phyloP scores from a whole-genome alignment of 1,140 invertebrate genomes.

The Amyelois transitella region DNA sequence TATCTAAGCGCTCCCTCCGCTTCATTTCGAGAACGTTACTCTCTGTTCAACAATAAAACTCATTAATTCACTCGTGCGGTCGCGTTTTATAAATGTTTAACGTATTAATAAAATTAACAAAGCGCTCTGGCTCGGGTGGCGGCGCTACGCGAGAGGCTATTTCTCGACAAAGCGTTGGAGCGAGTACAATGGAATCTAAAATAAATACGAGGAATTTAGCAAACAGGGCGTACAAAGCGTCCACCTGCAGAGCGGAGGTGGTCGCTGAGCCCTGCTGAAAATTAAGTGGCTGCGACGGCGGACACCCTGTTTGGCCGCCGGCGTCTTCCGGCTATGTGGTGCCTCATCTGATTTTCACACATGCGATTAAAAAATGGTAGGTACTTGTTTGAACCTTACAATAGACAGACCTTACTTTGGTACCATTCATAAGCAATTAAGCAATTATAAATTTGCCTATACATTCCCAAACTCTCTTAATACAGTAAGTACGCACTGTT shows the following conservation, averaged over 20 bases:
- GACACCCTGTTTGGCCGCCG: too few species aligned
- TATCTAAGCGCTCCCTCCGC: slow-evolving; percentile 9
- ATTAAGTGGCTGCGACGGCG: slow-evolving; percentile 47
- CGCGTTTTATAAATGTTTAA: slow-evolving; percentile 72
- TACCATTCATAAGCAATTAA: too few species aligned
- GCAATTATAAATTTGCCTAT: too few species aligned
- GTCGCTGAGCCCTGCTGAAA: slow-evolving; percentile 35
- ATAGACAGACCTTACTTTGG: too few species aligned
- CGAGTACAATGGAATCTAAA: slow-evolving; percentile 67
- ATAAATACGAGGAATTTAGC: slow-evolving; percentile 71
- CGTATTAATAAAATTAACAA: slow-evolving; percentile 74
- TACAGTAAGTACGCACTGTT: too few species aligned
- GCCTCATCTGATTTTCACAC: background rate
- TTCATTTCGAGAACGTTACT: slow-evolving; percentile 61
- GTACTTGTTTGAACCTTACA: too few species aligned
- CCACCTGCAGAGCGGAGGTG: slow-evolving; percentile 45
- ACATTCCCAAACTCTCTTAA: too few species aligned
- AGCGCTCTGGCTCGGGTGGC: slow-evolving; percentile 22
- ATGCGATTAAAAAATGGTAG: too few species aligned
- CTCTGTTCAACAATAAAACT: slow-evolving; percentile 67
- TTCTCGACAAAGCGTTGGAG: slow-evolving; percentile 63
- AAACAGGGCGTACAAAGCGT: slow-evolving; percentile 65
- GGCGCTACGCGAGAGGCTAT: slow-evolving; percentile 49
- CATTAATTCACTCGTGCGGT: slow-evolving; percentile 66
- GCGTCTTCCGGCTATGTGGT: too few species aligned